Conservation (phyloP, 2,113 vertebrate species). For the Aythya baeri region DNA sequence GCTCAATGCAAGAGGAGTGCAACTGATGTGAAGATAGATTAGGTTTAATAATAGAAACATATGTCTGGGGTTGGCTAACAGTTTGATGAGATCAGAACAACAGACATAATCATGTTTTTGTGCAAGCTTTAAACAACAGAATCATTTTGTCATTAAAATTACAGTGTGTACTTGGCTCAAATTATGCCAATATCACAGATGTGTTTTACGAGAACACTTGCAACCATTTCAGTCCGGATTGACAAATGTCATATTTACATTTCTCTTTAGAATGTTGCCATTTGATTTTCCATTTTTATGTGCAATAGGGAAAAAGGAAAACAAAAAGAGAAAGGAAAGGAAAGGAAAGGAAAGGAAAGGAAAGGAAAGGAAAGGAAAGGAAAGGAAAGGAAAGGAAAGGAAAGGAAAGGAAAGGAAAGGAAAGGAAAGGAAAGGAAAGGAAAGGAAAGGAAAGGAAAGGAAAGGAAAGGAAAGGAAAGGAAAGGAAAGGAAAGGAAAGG, state of each 20-base stretch:
- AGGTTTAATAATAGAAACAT: constrained; percentile 53
- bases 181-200: constrained; percentile 29
- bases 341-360: background rate
- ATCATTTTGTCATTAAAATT: constrained; percentile 63
- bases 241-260: constrained; percentile 38
- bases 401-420: background rate
- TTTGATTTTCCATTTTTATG: constrained; percentile 40
- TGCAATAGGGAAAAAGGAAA: background rate
- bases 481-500: too few species aligned
- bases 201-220: constrained; percentile 21
- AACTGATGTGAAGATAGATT: background rate
- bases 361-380: too few species aligned
- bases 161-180: constrained; percentile 42
- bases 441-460: too few species aligned
- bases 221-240: background rate
- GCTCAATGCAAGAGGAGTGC: background rate
- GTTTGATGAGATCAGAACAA: constrained; percentile 35
- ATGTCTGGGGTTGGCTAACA: background rate
- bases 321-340: too few species aligned
- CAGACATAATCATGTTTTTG: constrained; percentile 55
- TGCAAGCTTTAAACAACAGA: constrained; percentile 47
- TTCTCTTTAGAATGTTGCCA: constrained; percentile 15
- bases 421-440: too few species aligned
- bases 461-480: too few species aligned
- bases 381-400: too few species aligned